phyloP scores from a whole-genome alignment of 2,797 vertebrate species.

The Manis pentadactyla region DNA sequence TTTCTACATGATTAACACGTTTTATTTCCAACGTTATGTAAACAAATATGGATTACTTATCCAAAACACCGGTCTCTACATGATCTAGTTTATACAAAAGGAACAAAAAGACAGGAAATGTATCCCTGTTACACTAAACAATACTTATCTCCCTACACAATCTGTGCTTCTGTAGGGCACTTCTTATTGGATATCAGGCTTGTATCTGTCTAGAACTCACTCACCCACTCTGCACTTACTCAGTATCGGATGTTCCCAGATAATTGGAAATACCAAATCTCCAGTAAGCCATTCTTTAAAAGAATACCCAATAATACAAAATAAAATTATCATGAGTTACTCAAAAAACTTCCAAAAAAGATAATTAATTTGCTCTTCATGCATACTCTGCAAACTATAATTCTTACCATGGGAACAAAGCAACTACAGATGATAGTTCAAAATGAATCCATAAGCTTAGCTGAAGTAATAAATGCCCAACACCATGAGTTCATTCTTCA shows the following conservation, averaged over 20 bases:
- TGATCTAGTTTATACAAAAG: not conserved
- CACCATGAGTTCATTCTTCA: not conserved
- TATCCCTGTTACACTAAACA: not conserved
- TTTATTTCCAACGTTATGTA: not conserved
- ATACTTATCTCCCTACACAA: not conserved
- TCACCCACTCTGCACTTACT: not conserved
- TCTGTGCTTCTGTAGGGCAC: not conserved
- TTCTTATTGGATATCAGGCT: not conserved
- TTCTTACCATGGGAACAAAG: not conserved
- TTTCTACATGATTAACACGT: not conserved
- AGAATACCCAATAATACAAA: not conserved
- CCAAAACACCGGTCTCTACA: not conserved
- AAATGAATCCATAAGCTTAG: not conserved
- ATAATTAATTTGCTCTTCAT: not conserved
- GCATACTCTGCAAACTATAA: not conserved
- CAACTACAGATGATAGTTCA: not conserved
- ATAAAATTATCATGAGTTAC: not conserved
- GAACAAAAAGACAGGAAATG: not conserved
- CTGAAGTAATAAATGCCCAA: not conserved
- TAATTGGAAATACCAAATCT: not conserved
- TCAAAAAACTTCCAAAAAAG: not conserved
- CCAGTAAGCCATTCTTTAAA: not conserved
- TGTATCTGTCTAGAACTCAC: not conserved
- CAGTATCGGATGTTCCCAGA: not conserved
- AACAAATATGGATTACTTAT: not conserved